A percentile compares a stretch with the other conserved stretches of the same genome.
Evolutionary conservation across 2,888 invertebrate genomes (phyloP).

Genomic region (Erebia aethiops): DNA sequence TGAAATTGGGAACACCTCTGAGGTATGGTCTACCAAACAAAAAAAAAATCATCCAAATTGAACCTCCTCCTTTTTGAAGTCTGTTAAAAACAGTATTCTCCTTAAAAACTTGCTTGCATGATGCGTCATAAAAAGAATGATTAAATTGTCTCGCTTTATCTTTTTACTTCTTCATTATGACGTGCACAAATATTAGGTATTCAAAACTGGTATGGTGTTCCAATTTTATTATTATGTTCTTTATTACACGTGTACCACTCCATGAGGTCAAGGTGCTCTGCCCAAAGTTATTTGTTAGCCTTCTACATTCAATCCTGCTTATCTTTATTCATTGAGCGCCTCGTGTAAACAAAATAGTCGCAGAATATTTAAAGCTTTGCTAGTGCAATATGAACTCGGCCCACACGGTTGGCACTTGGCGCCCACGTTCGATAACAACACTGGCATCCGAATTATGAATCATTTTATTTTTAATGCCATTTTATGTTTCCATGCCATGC

Average conservation of each 20-base stretch:
- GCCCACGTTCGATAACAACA: constrained; percentile 19
- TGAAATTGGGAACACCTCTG: no score
- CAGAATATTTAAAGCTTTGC: constrained; percentile 19
- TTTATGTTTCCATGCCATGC: constrained; percentile 14
- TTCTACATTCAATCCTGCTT: constrained; percentile 20
- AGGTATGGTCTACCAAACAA: no score
- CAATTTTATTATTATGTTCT: background rate
- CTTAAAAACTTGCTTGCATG: no score
- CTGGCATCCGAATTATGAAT: constrained; percentile 20
- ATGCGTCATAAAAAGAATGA: background rate
- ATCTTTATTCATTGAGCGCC: constrained; percentile 22
- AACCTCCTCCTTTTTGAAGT: no score
- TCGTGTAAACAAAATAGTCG: constrained; percentile 32
- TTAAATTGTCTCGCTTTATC: constrained; percentile 3
- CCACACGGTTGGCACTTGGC: constrained; percentile 16
- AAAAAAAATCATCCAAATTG: no score
- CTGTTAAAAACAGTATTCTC: no score
- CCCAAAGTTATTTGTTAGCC: constrained; percentile 8
- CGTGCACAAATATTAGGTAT: background rate
- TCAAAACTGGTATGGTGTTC: background rate
- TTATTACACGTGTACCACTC: background rate
- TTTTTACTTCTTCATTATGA: background rate
- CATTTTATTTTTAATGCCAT: constrained; percentile 18
- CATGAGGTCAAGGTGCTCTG: background rate
- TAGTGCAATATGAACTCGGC: constrained; percentile 24